Conservation (phyloP, 2,113 vertebrate species). For the Cheilinus undulatus region DNA sequence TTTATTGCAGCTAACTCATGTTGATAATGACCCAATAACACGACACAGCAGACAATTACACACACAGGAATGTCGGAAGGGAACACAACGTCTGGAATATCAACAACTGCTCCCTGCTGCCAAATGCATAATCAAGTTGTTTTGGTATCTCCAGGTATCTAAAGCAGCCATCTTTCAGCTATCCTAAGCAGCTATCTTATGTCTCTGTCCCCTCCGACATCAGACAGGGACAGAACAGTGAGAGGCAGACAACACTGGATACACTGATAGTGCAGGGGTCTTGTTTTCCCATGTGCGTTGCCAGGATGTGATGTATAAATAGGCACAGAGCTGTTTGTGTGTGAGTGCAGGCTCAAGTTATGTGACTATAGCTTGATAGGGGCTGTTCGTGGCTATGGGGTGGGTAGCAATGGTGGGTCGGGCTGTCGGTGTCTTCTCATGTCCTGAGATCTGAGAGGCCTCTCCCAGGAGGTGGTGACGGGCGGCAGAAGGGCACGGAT, state of each 20-base stretch:
- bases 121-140: constrained; percentile 77
- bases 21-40: constrained; percentile 63
- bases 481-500: constrained; percentile 77
- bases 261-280: constrained; percentile 72
- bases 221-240: constrained; percentile 59
- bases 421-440: constrained; percentile 67
- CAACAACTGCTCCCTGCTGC: constrained; percentile 67
- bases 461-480: constrained; percentile 77
- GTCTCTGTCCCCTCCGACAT: constrained; percentile 69
- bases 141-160: constrained; percentile 77
- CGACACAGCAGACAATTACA: constrained; percentile 62
- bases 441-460: constrained; percentile 74
- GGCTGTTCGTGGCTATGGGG: constrained; percentile 49
- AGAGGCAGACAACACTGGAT: constrained; percentile 75
- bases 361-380: constrained; percentile 73
- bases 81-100: constrained; percentile 67
- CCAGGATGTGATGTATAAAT: constrained; percentile 82
- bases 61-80: constrained; percentile 44
- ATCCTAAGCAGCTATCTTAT: constrained; percentile 77
- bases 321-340: constrained; percentile 71
- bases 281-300: constrained; percentile 81
- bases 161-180: constrained; percentile 78
- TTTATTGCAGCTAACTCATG: constrained; percentile 38
- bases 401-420: constrained; percentile 16
- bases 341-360: constrained; percentile 72